Percentiles rank a stretch among this genome's conserved stretches.
These are phyloP conservation scores for Resseliella maxima DNA, from an alignment of 2,888 invertebrate species.

Conservation along the genomic window DNA sequence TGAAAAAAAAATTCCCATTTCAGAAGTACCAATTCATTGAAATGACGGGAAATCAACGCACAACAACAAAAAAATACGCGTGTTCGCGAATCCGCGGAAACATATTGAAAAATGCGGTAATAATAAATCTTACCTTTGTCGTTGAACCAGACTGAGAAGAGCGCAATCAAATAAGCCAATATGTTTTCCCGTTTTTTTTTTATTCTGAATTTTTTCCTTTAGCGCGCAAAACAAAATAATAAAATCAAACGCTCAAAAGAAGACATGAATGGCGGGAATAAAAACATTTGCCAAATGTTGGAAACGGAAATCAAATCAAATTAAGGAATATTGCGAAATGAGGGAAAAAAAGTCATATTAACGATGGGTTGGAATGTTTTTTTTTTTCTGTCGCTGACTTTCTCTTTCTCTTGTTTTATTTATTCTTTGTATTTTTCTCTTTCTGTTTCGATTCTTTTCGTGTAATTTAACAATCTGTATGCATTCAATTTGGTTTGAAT, in stretches of 20 bases:
- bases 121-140: conserved; percentile 53
- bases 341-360: conserved; percentile 41
- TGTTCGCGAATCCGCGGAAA: conserved; percentile 17
- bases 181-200: neutral
- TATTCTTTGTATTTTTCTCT: neutral
- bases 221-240: conserved; percentile 23
- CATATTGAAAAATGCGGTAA: conserved; percentile 54
- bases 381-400: no score
- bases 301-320: conserved; percentile 55
- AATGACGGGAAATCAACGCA: conserved; percentile 11
- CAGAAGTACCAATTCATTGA: conserved; percentile 18
- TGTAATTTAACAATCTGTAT: conserved; percentile 54
- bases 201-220: neutral
- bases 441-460: neutral
- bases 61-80: neutral
- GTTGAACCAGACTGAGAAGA: neutral
- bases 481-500: conserved; percentile 53
- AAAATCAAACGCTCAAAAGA: neutral
- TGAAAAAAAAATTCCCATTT: neutral
- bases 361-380: neutral
- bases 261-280: conserved; percentile 20
- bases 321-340: conserved; percentile 52
- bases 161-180: conserved; percentile 47
- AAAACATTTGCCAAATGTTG: conserved; percentile 37
- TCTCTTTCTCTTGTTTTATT: neutral